These are phyloP conservation scores for Oreamnos americanus DNA, from an alignment of 2,113 vertebrate species.

Conservation along the genomic window DNA sequence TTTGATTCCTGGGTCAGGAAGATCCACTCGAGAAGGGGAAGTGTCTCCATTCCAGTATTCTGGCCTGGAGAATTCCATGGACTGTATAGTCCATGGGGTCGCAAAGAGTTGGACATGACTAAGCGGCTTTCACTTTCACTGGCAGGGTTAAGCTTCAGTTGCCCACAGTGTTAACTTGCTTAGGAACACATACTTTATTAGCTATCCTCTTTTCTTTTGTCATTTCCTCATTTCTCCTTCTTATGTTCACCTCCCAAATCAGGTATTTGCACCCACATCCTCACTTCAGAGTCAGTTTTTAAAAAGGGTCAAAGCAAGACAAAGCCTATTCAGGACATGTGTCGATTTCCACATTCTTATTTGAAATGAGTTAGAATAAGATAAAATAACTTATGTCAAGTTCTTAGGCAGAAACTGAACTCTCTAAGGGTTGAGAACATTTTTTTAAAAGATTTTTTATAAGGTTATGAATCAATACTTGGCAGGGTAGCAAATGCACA, in stretches of 20 bases:
- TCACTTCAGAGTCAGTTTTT: neutral
- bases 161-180: neutral
- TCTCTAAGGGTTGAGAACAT: neutral
- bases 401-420: neutral
- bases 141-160: neutral
- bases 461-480: slow-evolving; percentile 14
- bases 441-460: neutral
- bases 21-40: neutral
- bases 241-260: neutral
- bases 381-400: neutral
- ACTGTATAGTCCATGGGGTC: neutral
- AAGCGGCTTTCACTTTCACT: neutral
- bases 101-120: neutral
- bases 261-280: neutral
- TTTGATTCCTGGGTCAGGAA: neutral
- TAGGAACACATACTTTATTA: neutral
- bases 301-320: neutral
- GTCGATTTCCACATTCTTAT: neutral
- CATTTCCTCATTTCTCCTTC: neutral
- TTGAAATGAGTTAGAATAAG: slow-evolving; percentile 11
- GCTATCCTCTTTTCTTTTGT: neutral
- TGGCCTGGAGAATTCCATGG: neutral
- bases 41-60: neutral
- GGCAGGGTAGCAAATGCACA: neutral
- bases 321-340: neutral